A percentile compares a stretch with the other conserved stretches of the same genome.
These are phyloP conservation scores for Pandion haliaetus DNA, from an alignment of 2,113 vertebrate genomes.

Conservation along the genomic window DNA sequence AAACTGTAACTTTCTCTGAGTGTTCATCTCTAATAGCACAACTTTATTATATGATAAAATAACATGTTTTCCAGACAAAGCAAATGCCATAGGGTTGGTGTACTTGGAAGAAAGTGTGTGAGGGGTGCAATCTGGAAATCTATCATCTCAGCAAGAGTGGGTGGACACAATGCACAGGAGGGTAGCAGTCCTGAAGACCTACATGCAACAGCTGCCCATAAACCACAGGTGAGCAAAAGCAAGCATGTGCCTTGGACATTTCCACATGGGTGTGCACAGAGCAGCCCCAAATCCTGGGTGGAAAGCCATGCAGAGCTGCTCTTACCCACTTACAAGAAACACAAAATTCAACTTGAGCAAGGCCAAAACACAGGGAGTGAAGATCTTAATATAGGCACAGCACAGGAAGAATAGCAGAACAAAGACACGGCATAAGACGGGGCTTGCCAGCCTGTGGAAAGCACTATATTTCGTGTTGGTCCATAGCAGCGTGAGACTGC, in stretches of 20 bases:
- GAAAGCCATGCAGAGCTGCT: neutral
- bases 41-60: neutral
- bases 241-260: rapidly evolving
- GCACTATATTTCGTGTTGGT: neutral
- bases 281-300: neutral
- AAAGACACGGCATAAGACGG: rapidly evolving
- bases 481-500: rapidly evolving
- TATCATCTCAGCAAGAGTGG: rapidly evolving
- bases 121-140: too few relatives aligned
- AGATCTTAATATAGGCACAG: neutral
- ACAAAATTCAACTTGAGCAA: neutral
- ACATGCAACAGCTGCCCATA: too few relatives aligned
- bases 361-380: neutral
- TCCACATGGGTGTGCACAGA: neutral
- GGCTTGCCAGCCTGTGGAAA: neutral
- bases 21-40: rapidly evolving
- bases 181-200: neutral
- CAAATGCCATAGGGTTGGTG: neutral
- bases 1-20: neutral
- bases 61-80: neutral
- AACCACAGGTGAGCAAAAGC: neutral
- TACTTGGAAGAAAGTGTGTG: rapidly evolving
- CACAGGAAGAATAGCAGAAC: rapidly evolving
- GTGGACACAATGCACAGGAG: rapidly evolving
- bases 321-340: too few relatives aligned